These are phyloP conservation scores for Erythrolamprus reginae DNA, from an alignment of 2,113 vertebrate species.

Conservation along the genomic window DNA sequence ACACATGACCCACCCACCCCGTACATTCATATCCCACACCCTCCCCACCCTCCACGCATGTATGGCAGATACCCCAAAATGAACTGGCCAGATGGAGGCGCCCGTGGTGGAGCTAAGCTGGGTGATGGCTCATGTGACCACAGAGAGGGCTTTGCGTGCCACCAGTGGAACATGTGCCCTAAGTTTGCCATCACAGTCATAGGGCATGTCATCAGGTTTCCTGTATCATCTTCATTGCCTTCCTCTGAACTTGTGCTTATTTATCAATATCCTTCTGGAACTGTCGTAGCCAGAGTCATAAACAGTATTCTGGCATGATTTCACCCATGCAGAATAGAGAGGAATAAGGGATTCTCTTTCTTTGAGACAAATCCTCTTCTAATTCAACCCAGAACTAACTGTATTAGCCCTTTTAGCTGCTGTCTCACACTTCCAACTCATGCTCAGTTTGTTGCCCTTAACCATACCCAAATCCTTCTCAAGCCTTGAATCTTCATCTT, in stretches of 20 bases:
- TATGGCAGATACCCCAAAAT: too few relatives aligned
- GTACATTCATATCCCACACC: too few relatives aligned
- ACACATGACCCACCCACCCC: too few relatives aligned
- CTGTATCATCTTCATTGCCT: background rate
- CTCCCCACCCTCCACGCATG: too few relatives aligned
- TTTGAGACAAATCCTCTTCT: background rate
- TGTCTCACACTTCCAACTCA: background rate
- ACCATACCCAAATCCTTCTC: background rate
- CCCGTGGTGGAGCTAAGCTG: too few relatives aligned
- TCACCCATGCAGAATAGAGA: background rate
- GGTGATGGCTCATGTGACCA: too few relatives aligned
- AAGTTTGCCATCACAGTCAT: background rate
- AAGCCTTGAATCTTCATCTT: background rate
- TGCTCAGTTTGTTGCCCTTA: background rate
- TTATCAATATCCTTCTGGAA: background rate
- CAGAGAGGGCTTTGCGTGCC: too few relatives aligned
- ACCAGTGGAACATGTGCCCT: too few relatives aligned
- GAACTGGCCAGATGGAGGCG: too few relatives aligned
- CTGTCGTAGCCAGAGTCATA: background rate
- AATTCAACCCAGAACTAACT: background rate
- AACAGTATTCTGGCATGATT: background rate
- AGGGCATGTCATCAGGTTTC: background rate
- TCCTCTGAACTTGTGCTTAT: background rate
- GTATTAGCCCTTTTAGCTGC: background rate
- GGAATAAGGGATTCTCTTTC: background rate